Evolutionary conservation across 1,140 invertebrate genomes (phyloP).

Genomic region (Bilobella aurantiaca): DNA sequence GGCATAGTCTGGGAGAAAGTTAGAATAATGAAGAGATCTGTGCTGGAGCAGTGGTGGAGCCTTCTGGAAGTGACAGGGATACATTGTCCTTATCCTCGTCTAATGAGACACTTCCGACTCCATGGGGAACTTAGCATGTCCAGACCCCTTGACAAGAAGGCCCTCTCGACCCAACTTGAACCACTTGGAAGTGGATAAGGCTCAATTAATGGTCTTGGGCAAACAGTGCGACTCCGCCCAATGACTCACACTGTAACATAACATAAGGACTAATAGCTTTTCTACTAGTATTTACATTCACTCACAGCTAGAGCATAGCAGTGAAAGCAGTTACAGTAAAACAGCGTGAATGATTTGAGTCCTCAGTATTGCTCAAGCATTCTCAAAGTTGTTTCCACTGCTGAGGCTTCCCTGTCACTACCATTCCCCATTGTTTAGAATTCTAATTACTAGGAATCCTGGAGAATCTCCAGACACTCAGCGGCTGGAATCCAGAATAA

Average conservation of each 20-base stretch:
- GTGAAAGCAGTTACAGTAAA: background rate
- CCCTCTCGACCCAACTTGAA: background rate
- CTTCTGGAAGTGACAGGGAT: background rate
- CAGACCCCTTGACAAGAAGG: background rate
- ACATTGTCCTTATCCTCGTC: background rate
- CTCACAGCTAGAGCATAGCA: background rate
- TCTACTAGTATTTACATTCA: background rate
- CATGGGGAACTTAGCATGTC: background rate
- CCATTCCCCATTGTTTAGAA: slow-evolving; percentile 3
- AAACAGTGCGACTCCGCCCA: background rate
- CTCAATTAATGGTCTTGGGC: background rate
- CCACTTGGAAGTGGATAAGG: background rate
- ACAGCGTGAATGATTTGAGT: background rate
- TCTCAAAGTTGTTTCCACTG: background rate
- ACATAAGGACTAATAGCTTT: background rate
- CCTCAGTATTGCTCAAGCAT: background rate
- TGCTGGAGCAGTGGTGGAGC: too few species aligned
- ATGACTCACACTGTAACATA: background rate
- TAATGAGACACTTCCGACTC: background rate
- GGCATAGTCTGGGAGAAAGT: background rate
- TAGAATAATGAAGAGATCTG: background rate
- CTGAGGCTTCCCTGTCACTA: slow-evolving; percentile 4
- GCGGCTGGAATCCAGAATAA: background rate
- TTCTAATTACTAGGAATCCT: slow-evolving; percentile 4
- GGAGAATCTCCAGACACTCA: background rate